Evolutionary conservation across 2,888 invertebrate species (phyloP).

Genomic region (Neoitamus cyanurus): DNA sequence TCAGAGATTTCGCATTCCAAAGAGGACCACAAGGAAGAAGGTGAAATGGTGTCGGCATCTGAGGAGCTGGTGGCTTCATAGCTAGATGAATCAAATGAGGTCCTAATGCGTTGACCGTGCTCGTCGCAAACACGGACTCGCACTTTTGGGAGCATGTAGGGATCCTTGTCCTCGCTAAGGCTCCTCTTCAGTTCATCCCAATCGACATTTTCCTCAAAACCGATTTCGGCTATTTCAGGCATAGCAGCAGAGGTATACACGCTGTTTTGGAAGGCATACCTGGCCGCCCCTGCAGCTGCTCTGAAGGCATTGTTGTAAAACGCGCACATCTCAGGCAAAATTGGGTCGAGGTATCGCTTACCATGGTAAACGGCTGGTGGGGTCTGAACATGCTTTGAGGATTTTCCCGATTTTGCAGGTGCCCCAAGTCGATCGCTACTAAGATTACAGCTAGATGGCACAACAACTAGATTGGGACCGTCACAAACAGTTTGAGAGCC

Average conservation of each 20-base stretch:
- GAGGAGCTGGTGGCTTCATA: conserved; percentile 11
- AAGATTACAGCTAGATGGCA: neutral
- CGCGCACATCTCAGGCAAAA: conserved; percentile 55
- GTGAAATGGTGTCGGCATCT: neutral
- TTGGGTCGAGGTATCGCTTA: conserved; percentile 60
- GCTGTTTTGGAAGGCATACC: conserved; percentile 6
- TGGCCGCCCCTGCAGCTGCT: conserved; percentile 34
- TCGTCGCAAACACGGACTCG: conserved; percentile 55
- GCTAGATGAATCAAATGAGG: conserved; percentile 54
- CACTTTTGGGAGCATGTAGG: conserved; percentile 35
- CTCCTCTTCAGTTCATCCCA: conserved; percentile 55
- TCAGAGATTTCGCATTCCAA: conserved; percentile 36
- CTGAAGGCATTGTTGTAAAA: conserved; percentile 57
- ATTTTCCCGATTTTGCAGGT: conserved; percentile 41
- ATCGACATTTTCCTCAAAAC: conserved; percentile 53
- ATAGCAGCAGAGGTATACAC: neutral
- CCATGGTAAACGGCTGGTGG: conserved; percentile 58
- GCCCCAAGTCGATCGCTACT: neutral
- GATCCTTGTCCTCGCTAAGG: conserved; percentile 49
- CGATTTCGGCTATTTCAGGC: conserved; percentile 55
- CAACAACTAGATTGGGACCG: conserved; percentile 13
- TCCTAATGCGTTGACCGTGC: conserved; percentile 53
- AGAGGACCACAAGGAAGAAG: conserved; percentile 29
- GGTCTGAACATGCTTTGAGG: neutral
- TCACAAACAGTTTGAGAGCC: conserved; percentile 37